These are phyloP conservation scores for Trialeurodes vaporariorum DNA, from an alignment of 1,140 invertebrate species.

Conservation along the genomic window DNA sequence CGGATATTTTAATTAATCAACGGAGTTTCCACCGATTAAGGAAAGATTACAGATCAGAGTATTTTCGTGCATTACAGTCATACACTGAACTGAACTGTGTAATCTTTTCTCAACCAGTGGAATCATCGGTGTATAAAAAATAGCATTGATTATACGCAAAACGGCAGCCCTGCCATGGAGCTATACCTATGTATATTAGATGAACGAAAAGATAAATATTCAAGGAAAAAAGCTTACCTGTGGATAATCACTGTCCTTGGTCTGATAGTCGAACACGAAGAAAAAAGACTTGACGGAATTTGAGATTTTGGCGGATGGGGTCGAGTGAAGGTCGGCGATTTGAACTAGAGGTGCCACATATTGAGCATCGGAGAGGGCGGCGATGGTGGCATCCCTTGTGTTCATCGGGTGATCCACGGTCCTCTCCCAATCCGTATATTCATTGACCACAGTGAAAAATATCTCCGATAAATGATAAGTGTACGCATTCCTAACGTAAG, in stretches of 20 bases:
- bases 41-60: too few relatives aligned
- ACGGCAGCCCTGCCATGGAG: too few relatives aligned
- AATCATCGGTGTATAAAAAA: too few relatives aligned
- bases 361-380: constrained; percentile 84
- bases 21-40: too few relatives aligned
- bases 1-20: too few relatives aligned
- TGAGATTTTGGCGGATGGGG: constrained; percentile 6
- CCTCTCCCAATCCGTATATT: constrained; percentile 94
- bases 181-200: too few relatives aligned
- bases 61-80: too few relatives aligned
- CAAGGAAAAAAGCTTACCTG: too few relatives aligned
- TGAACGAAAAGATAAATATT: too few relatives aligned
- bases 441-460: constrained; percentile 89
- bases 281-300: constrained; percentile 56
- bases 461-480: constrained; percentile 92
- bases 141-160: too few relatives aligned
- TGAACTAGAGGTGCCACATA: constrained; percentile 75
- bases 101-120: too few relatives aligned
- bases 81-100: too few relatives aligned
- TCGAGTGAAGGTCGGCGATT: constrained; percentile 55
- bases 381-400: constrained; percentile 81
- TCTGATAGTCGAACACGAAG: constrained; percentile 88
- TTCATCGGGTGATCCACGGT: constrained; percentile 84
- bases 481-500: constrained; percentile 87
- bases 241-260: constrained; percentile 79